Base-by-base conservation (phyloP, 2,888 invertebrate genomes). In the Scaptomyza cyrtandrae region DNA sequence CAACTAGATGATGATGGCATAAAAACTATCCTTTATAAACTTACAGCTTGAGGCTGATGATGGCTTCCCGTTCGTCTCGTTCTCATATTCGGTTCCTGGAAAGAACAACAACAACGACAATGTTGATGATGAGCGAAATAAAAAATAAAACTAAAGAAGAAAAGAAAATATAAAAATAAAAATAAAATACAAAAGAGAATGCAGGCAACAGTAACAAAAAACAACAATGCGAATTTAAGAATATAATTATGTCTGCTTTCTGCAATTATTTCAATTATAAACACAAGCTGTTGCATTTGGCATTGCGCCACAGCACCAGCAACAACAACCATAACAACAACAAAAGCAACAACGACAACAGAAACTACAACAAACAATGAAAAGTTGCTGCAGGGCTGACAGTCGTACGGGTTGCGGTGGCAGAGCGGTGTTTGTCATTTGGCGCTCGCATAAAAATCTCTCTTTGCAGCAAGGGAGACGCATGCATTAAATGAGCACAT, bases 181-280 rank as follows among this genome's bases (percentile, higher is more conserved):
- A 80, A 75, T 69, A 72, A 10, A n/a, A 33, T 41, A 48, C 19
- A 35, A 37, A 55, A 37, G 58, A 39, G 16, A 48, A 62, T 37
- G 57, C 35, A 50, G 48, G 43, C 60, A 69, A 46, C 24, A 60
- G 39, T 46, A 53, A 48, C 41, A 59, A 52, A 52, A 54, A 55
- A 63, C 63, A 71, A 60, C 55, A 75, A 60, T 52, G 52, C 31
- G 53, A 70, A 74, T 67, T 66, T 67, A 69, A 78, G 63, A 80
- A 81, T 75, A 81, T 83, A 84, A 83, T 81, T 79, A 84, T 81
- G 83, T 79, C 78, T 79, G 75, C 80, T 76, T 80, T 78, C 58
- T 66, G 82, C 83, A 85, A 84, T 84, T 78, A 84, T 84, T 84
- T 85, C 82, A 85, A 82, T 85, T 84, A 85, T 76, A 81, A 81